phyloP scores from a whole-genome alignment of 2,797 vertebrate genomes.

The Trichosurus vulpecula region DNA sequence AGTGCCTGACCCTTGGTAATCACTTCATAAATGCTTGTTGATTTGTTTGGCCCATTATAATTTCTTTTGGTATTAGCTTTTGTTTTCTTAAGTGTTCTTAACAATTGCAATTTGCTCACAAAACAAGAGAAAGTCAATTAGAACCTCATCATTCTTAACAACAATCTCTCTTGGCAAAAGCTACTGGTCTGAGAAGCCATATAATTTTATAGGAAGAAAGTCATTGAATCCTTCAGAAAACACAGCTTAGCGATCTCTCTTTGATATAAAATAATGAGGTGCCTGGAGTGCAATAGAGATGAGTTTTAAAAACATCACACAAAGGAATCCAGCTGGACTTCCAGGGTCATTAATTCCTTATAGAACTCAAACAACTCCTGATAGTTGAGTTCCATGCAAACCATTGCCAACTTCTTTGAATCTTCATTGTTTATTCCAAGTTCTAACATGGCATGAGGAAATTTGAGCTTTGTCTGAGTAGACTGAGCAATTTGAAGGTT shows the following conservation, averaged over 20 bases:
- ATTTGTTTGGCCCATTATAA: background rate
- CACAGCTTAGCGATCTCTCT: slow-evolving; percentile 79
- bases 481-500: background rate
- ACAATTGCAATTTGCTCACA: slow-evolving; percentile 54
- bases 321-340: slow-evolving; percentile 89
- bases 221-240: slow-evolving; percentile 78
- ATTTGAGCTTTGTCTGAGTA: background rate
- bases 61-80: background rate
- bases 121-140: slow-evolving; percentile 70
- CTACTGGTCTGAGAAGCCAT: slow-evolving; percentile 73
- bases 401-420: slow-evolving; percentile 88
- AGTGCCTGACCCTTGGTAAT: background rate
- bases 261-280: slow-evolving; percentile 82
- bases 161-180: slow-evolving; percentile 69
- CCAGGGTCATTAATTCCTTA: slow-evolving; percentile 91
- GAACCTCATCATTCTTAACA: slow-evolving; percentile 60
- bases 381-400: slow-evolving; percentile 92
- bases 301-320: slow-evolving; percentile 83
- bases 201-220: slow-evolving; percentile 81
- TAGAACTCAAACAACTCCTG: slow-evolving; percentile 94
- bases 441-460: background rate
- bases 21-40: background rate
- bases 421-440: background rate
- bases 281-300: slow-evolving; percentile 75
- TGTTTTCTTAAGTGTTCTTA: slow-evolving; percentile 18